A percentile compares a stretch with the other conserved stretches of the same genome.
These are phyloP conservation scores for Nyctereutes procyonoides DNA, from an alignment of 2,113 vertebrate genomes.

Conservation along the genomic window DNA sequence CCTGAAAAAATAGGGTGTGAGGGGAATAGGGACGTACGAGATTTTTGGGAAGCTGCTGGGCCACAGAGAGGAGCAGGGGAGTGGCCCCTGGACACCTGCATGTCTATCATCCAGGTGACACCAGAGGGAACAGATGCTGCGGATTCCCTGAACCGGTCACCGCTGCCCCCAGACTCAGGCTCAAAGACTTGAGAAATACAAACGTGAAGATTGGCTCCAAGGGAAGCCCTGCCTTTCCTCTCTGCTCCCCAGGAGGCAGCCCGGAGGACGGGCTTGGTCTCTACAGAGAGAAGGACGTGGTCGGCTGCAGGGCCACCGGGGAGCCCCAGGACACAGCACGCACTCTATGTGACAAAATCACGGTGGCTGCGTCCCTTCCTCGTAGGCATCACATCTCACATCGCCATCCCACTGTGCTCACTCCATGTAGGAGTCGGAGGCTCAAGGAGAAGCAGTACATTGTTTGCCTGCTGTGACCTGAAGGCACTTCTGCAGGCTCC, in stretches of 20 bases:
- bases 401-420: background rate
- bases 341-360: background rate
- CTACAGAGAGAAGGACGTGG: background rate
- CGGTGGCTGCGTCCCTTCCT: background rate
- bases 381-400: background rate
- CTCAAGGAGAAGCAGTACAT: background rate
- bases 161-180: no score
- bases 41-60: background rate
- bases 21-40: rapidly evolving
- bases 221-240: background rate
- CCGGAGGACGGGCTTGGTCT: background rate
- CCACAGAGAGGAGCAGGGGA: background rate
- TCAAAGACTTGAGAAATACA: background rate
- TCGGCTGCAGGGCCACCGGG: background rate
- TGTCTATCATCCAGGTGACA: background rate
- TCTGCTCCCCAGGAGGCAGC: background rate
- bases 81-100: background rate
- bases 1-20: background rate
- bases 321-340: background rate
- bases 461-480: background rate
- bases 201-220: background rate
- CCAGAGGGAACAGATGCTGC: no score
- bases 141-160: no score
- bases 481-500: background rate
- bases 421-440: background rate